A percentile compares a stretch with the other conserved stretches of the same genome.
phyloP scores from a whole-genome alignment of 2,888 invertebrate genomes.

The Synergus umbraculus region DNA sequence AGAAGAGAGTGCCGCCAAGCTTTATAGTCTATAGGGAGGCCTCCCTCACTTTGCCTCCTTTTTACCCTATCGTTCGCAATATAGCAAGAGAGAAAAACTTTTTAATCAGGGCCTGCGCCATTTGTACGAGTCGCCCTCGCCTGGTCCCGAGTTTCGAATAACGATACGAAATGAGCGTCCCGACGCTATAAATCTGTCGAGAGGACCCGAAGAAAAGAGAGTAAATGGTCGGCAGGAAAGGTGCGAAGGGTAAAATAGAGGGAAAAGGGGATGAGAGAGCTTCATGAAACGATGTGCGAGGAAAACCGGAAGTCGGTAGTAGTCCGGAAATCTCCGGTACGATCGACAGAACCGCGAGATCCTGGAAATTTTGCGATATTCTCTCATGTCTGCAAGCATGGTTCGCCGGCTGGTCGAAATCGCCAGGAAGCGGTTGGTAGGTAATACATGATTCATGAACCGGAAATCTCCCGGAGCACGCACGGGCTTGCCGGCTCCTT shows the following conservation, averaged over 20 bases:
- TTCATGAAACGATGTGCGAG: conserved; percentile 42
- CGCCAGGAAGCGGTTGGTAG: conserved; percentile 60
- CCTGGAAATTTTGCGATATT: conserved; percentile 22
- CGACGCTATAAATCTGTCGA: conserved; percentile 62
- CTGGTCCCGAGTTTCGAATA: conserved; percentile 55
- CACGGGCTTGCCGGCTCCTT: conserved; percentile 50
- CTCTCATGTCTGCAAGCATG: conserved; percentile 29
- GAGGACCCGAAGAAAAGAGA: conserved; percentile 24
- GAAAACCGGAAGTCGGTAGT: conserved; percentile 52
- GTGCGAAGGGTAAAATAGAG: not conserved
- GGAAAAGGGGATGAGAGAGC: conserved; percentile 25
- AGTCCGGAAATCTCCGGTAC: conserved; percentile 44
- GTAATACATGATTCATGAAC: conserved; percentile 68
- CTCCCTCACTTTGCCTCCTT: conserved; percentile 13
- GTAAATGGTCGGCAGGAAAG: conserved; percentile 45
- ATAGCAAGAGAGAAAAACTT: conserved; percentile 59
- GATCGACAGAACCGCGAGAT: conserved; percentile 37
- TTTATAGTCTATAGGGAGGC: conserved; percentile 8
- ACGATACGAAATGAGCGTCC: conserved; percentile 65
- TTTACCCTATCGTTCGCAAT: conserved; percentile 38
- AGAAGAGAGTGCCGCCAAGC: conserved; percentile 8
- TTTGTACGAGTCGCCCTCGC: conserved; percentile 52
- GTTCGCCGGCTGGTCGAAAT: conserved; percentile 48
- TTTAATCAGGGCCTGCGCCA: conserved; percentile 64
- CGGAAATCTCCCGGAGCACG: conserved; percentile 62